phyloP scores from a whole-genome alignment of 1,140 invertebrate genomes.

The Brachionus rubens region DNA sequence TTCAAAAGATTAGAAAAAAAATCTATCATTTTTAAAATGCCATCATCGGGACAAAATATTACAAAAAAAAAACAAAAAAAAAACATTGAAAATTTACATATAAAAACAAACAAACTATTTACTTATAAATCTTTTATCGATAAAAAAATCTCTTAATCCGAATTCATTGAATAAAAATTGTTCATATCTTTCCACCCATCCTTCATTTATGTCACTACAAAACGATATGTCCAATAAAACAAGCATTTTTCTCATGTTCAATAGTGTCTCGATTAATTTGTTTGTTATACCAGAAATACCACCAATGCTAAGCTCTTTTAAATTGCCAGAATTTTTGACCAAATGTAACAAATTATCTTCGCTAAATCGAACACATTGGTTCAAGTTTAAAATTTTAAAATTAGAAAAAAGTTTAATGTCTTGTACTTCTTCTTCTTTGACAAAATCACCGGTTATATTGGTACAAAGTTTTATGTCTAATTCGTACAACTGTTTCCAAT shows the following conservation, averaged over 20 bases:
- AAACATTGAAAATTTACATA: not conserved
- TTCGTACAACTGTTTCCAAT: constrained; percentile 18
- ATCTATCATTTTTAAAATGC: too few species aligned
- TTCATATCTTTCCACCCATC: constrained; percentile 29
- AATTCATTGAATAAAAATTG: constrained; percentile 38
- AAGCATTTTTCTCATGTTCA: not conserved
- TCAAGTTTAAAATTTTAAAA: constrained; percentile 15
- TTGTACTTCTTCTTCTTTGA: not conserved
- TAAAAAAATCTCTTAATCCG: constrained; percentile 19
- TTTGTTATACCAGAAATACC: constrained; percentile 5
- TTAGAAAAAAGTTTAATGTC: constrained; percentile 3
- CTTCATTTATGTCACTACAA: constrained; percentile 28
- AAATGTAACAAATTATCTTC: constrained; percentile 30
- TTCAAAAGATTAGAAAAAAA: too few species aligned
- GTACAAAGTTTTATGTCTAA: constrained; percentile 37
- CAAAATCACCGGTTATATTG: constrained; percentile 32
- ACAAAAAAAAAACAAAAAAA: not conserved
- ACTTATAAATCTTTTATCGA: constrained; percentile 44
- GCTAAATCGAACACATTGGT: constrained; percentile 23
- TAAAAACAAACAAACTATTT: not conserved
- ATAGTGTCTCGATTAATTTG: not conserved
- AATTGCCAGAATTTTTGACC: constrained; percentile 1
- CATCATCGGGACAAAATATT: not conserved
- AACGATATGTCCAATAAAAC: constrained; percentile 38
- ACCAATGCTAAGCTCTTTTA: not conserved